phyloP scores from a whole-genome alignment of 2,797 vertebrate genomes.

The Hafferia zeledoni region DNA sequence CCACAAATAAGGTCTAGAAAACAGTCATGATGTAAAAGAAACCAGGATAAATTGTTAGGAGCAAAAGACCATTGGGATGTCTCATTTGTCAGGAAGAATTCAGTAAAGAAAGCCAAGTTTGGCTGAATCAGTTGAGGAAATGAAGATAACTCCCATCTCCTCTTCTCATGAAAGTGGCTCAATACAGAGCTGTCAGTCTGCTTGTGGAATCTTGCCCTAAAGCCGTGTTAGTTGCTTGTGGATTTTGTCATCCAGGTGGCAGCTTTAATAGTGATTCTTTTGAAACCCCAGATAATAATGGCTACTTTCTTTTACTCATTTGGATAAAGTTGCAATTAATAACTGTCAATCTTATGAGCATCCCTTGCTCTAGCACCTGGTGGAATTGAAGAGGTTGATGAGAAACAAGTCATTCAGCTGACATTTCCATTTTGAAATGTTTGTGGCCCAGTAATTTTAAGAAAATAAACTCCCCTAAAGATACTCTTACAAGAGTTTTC shows the following conservation, averaged over 20 bases:
- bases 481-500: background rate
- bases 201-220: background rate
- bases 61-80: background rate
- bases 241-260: background rate
- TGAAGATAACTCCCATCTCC: background rate
- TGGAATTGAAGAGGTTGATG: background rate
- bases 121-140: background rate
- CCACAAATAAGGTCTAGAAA: background rate
- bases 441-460: background rate
- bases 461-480: background rate
- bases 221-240: background rate
- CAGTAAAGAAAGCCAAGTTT: background rate
- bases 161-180: background rate
- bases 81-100: background rate
- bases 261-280: background rate
- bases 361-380: background rate
- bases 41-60: background rate
- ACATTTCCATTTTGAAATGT: background rate
- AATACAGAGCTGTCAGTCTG: background rate
- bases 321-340: background rate
- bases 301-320: background rate
- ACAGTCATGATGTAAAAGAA: background rate
- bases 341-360: fast-evolving
- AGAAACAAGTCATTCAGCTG: background rate
- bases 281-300: background rate